Evolutionary conservation across 2,888 invertebrate species (phyloP).

Genomic region (Lacanobia wlatinum): DNA sequence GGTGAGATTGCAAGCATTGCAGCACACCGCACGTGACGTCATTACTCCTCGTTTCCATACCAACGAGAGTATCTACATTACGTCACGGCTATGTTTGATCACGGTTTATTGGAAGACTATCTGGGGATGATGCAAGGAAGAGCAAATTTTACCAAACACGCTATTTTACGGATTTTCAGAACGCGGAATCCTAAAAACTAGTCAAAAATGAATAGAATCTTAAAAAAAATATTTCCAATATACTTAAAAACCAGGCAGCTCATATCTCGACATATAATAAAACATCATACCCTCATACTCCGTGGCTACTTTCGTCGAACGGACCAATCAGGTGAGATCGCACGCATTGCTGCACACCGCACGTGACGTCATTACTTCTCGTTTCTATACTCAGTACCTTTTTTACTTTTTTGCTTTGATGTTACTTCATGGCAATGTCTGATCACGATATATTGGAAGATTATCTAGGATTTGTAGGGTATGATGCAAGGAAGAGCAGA

Average conservation of each 20-base stretch:
- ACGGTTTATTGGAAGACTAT: no score
- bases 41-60: conserved; percentile 31
- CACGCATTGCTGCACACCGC: conserved; percentile 29
- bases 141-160: no score
- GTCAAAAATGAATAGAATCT: no score
- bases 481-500: not conserved
- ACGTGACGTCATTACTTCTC: conserved; percentile 48
- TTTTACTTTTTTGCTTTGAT: no score
- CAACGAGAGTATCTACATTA: conserved; percentile 7
- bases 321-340: conserved; percentile 23
- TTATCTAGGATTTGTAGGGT: not conserved
- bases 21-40: conserved; percentile 48
- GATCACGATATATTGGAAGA: conserved; percentile 38
- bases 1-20: conserved; percentile 12
- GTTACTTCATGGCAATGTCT: conserved; percentile 18
- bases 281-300: not conserved
- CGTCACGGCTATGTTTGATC: not conserved
- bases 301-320: not conserved
- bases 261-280: not conserved
- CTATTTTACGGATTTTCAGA: no score
- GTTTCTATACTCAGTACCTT: conserved; percentile 11
- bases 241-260: no score
- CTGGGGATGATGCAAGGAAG: no score
- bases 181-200: no score
- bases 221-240: no score